Evolutionary conservation across 2,113 vertebrate genomes (phyloP), one percentile per base, ranked within the genome.

Genomic region (Bostrychus sinensis): DNA sequence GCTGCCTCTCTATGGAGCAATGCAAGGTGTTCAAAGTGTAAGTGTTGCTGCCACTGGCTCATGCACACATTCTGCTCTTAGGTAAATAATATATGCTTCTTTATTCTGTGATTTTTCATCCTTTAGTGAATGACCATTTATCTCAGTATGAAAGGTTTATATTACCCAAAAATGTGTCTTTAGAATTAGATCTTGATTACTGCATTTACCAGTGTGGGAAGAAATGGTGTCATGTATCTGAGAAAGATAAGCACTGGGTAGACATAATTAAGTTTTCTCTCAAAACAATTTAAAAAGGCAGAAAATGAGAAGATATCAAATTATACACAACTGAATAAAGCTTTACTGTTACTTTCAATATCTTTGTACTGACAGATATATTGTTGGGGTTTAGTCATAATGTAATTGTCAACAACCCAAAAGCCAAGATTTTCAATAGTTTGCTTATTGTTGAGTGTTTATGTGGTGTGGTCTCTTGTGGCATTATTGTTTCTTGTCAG

Each of bases 161-260:
- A 81, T 83, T 67, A 81, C 51, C 72, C 81, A 54, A 17, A 79
- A 85, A 70, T 22, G 51, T 64, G 60, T 80, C 68, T 68, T 51
- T 56, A 20, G 22, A 77, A 65, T 75, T 70, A 57, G 23, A 60
- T 53, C 62, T 60, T 72, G 48, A 67, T 79, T 65, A 64, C 48
- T 68, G 56, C 45, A 57, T 25, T 46, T 16, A 13, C 58, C 26
- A 42, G 66, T 61, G 26, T 34, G 38, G 32, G 23, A 58, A 64
- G 41, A 48, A 58, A 25, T 2, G 19, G 39, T 57, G 41, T 50
- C 20, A 57, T 48, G 50, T 32, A 28, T 72, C 62, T 59, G 13
- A 28, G 26, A 5, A 76, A 72, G 56, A 78, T 63, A 77, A 80
- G 23, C 41, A 34, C 71, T 19, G 22, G 63, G 62, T 50, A 25